These are phyloP conservation scores for Cyclura pinguis DNA, from an alignment of 2,797 vertebrate genomes.

Conservation along the genomic window DNA sequence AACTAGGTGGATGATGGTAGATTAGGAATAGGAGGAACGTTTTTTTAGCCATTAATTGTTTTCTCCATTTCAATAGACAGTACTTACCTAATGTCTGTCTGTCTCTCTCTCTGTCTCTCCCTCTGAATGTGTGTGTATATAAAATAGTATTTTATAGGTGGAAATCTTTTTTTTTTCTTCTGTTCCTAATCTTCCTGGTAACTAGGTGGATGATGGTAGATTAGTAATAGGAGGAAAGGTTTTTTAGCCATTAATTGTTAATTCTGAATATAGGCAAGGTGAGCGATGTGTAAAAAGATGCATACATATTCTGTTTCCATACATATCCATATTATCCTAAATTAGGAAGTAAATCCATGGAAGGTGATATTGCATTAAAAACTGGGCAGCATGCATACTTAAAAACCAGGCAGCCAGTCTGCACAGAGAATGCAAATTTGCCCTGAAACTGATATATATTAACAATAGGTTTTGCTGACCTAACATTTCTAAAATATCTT, in stretches of 20 bases:
- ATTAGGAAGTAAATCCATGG: conserved; percentile 49
- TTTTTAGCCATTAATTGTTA: conserved; percentile 30
- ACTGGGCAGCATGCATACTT: conserved; percentile 2
- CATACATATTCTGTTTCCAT: conserved; percentile 37
- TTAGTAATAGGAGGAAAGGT: neutral
- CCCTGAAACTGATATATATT: conserved; percentile 38
- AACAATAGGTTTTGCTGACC: conserved; percentile 25
- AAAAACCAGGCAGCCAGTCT: conserved; percentile 52
- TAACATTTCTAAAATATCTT: conserved; percentile 61
- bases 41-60: conserved; percentile 7
- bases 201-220: neutral
- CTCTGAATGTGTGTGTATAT: conserved; percentile 17
- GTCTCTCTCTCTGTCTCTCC: neutral
- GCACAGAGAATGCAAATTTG: conserved; percentile 38
- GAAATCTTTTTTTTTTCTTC: neutral
- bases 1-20: neutral
- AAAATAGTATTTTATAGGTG: conserved; percentile 20
- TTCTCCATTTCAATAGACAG: neutral
- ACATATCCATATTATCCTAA: conserved; percentile 45
- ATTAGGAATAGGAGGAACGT: conserved; percentile 1
- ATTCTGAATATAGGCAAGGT: conserved; percentile 44
- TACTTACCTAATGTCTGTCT: neutral
- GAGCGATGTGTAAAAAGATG: conserved; percentile 45
- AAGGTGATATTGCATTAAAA: conserved; percentile 39
- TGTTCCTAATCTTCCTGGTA: conserved; percentile 40